These are phyloP conservation scores for Aquatica leii DNA, from an alignment of 2,888 invertebrate genomes.

Conservation along the genomic window DNA sequence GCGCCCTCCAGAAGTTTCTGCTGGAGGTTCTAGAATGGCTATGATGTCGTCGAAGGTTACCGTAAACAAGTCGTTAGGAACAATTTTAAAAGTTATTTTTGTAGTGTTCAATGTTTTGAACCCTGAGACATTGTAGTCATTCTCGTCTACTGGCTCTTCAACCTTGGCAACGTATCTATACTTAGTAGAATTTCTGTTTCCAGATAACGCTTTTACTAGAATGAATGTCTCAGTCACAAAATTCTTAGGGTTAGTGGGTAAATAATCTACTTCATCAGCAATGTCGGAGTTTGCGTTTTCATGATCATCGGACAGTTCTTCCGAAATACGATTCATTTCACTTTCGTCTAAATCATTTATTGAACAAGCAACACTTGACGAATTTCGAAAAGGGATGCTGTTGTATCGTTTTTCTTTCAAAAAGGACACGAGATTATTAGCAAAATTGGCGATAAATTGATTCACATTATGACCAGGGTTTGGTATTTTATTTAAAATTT, in stretches of 20 bases:
- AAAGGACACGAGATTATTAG: neutral
- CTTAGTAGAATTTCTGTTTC: no score
- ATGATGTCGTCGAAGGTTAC: no score
- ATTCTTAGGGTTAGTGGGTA: neutral
- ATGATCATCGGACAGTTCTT: conserved; percentile 1
- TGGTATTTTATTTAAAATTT: no score
- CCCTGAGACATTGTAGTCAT: no score
- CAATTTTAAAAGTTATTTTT: no score
- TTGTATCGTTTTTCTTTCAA: neutral
- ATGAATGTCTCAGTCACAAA: neutral
- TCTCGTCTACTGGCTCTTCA: no score
- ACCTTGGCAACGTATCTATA: no score
- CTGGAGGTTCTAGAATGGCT: no score
- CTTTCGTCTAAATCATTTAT: conserved; percentile 4
- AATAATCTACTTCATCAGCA: conserved; percentile 11
- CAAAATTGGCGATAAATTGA: neutral
- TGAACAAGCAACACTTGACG: conserved; percentile 1
- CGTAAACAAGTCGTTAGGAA: no score
- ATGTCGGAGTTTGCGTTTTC: conserved; percentile 5
- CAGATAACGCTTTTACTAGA: neutral
- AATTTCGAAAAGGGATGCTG: neutral
- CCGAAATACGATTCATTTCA: no score
- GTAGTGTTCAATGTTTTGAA: neutral
- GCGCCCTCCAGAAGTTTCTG: no score
- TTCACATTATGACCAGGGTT: neutral